A percentile compares a stretch with the other conserved stretches of the same genome.
Evolutionary conservation across 2,888 invertebrate species (phyloP).

Genomic region (Conomelus anceps): DNA sequence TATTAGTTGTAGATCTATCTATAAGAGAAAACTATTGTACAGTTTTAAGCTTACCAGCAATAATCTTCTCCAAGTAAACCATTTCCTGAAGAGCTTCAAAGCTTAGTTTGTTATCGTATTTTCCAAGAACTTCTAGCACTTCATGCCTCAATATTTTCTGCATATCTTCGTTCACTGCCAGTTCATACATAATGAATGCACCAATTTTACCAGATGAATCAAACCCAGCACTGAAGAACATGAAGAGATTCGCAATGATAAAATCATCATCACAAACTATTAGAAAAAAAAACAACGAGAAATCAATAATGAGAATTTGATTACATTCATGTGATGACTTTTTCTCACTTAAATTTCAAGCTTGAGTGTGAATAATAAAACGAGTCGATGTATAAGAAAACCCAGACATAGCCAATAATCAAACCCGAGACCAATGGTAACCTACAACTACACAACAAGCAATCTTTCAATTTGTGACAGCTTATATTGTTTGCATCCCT

Average conservation of each 20-base stretch:
- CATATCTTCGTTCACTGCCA: neutral
- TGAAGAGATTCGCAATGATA: neutral
- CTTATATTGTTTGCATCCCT: too few relatives aligned
- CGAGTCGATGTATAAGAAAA: too few relatives aligned
- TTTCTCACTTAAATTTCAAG: too few relatives aligned
- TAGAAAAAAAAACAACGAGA: neutral
- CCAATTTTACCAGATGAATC: neutral
- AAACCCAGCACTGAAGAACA: slow-evolving; percentile 6
- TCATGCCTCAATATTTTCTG: neutral
- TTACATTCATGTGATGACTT: neutral
- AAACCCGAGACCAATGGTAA: too few relatives aligned
- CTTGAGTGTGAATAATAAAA: too few relatives aligned
- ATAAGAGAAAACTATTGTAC: neutral
- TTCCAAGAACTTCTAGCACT: neutral
- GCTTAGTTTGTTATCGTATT: neutral
- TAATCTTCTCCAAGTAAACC: neutral
- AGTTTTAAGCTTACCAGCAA: neutral
- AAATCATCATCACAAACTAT: slow-evolving; percentile 7
- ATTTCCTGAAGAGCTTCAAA: neutral
- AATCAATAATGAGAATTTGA: neutral
- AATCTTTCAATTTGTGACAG: too few relatives aligned
- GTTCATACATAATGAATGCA: neutral
- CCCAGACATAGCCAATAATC: too few relatives aligned
- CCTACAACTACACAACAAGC: too few relatives aligned
- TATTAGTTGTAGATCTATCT: too few relatives aligned